These are phyloP conservation scores for Loriculus beryllinus DNA, from an alignment of 2,797 vertebrate species.

Conservation along the genomic window DNA sequence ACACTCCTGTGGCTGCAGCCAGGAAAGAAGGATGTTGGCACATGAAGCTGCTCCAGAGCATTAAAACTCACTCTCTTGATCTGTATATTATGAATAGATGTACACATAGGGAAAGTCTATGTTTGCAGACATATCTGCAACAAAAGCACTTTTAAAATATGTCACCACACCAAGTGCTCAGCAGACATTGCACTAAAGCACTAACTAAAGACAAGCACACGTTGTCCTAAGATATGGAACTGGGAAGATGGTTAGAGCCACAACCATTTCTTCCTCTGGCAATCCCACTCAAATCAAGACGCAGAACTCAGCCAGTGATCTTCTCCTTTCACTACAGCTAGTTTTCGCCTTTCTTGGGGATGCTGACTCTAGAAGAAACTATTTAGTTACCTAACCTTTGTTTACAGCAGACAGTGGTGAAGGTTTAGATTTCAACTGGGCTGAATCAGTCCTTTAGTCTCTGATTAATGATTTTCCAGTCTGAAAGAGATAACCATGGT, in stretches of 20 bases:
- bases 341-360: background rate
- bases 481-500: background rate
- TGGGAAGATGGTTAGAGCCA: background rate
- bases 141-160: background rate
- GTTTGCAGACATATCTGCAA: background rate
- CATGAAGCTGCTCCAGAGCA: background rate
- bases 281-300: background rate
- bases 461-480: background rate
- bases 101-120: background rate
- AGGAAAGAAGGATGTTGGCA: background rate
- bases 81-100: background rate
- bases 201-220: background rate
- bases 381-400: background rate
- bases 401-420: background rate
- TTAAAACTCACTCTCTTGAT: background rate
- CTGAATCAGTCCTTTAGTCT: background rate
- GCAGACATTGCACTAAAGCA: background rate
- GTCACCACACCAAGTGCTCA: background rate
- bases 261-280: background rate
- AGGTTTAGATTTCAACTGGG: background rate
- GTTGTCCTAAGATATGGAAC: background rate
- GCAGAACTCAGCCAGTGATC: background rate
- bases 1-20: background rate
- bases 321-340: background rate
- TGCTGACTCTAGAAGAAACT: background rate